Percentiles rank a stretch among this genome's conserved stretches.
Conservation (phyloP, 1,140 invertebrate genomes). For the Eueides isabella region DNA sequence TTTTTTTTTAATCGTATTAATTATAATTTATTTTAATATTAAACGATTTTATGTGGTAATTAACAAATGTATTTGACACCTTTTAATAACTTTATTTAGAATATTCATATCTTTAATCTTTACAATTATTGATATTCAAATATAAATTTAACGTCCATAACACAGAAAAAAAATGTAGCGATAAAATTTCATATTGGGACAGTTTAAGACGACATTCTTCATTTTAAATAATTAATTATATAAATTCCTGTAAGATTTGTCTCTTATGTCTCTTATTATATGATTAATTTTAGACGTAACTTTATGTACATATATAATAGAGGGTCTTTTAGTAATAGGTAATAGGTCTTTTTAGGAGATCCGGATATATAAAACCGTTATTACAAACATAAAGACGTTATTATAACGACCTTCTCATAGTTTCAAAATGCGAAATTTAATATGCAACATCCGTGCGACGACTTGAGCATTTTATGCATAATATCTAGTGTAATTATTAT, state of each 20-base stretch:
- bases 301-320: not conserved
- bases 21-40: not conserved
- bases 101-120: too few species aligned
- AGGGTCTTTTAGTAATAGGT: not conserved
- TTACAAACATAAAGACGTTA: constrained; percentile 14
- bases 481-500: not conserved
- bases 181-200: too few species aligned
- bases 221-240: too few species aligned
- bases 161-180: too few species aligned
- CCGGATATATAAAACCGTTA: not conserved
- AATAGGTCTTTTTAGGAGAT: not conserved
- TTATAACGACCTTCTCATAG: constrained; percentile 29
- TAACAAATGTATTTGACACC: not conserved
- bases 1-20: not conserved
- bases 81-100: not conserved
- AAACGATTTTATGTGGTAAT: not conserved
- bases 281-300: not conserved
- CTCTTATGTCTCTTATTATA: too few species aligned
- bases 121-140: too few species aligned
- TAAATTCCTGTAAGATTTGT: too few species aligned
- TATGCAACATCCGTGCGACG: constrained; percentile 36
- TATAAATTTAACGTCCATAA: too few species aligned
- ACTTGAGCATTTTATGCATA: not conserved
- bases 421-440: constrained; percentile 41
- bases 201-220: too few species aligned